Evolutionary conservation across 2,797 vertebrate genomes (phyloP).

Genomic region (Naso thynnoides): DNA sequence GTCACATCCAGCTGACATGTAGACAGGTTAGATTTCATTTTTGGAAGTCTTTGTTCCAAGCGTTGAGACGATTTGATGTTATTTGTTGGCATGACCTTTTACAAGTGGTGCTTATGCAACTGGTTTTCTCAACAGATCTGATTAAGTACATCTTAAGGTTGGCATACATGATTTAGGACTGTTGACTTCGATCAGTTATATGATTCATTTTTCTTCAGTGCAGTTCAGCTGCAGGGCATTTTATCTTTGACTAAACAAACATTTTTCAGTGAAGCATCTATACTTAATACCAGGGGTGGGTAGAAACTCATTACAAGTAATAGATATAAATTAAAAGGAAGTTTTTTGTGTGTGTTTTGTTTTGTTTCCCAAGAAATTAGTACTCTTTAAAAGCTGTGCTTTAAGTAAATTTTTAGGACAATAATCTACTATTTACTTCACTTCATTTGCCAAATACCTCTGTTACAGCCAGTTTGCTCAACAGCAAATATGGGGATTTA

Average conservation of each 20-base stretch:
- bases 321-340: too few relatives aligned
- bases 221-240: constrained; percentile 23
- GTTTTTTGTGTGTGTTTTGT: too few relatives aligned
- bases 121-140: constrained; percentile 1
- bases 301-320: too few relatives aligned
- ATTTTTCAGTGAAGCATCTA: constrained; percentile 14
- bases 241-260: constrained; percentile 23
- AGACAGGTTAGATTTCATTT: constrained; percentile 35
- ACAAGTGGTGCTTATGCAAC: constrained; percentile 19
- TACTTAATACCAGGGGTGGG: too few relatives aligned
- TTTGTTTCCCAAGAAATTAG: too few relatives aligned
- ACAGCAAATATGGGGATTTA: too few relatives aligned
- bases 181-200: constrained; percentile 4
- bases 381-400: too few relatives aligned
- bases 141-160: constrained; percentile 15
- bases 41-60: constrained; percentile 41
- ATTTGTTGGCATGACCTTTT: constrained; percentile 36
- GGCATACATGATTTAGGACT: constrained; percentile 5
- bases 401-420: too few relatives aligned
- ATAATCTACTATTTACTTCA: too few relatives aligned
- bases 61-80: constrained; percentile 21
- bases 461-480: too few relatives aligned
- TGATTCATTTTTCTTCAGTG: constrained; percentile 17
- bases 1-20: constrained; percentile 25
- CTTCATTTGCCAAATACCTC: too few relatives aligned